phyloP scores from a whole-genome alignment of 2,888 invertebrate genomes.

The Iphiclides podalirius region DNA sequence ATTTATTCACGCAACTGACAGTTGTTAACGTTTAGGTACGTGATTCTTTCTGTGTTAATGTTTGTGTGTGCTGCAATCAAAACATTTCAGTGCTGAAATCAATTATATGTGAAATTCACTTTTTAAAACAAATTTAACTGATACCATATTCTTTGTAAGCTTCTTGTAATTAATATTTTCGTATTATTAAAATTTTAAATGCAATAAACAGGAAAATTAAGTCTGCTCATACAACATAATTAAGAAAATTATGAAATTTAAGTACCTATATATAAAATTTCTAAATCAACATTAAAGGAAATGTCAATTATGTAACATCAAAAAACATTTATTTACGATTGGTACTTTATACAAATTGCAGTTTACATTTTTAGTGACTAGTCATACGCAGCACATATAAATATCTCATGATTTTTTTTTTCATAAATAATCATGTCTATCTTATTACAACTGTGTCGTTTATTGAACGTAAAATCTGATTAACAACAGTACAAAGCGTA shows the following conservation, averaged over 20 bases:
- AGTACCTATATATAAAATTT: background rate
- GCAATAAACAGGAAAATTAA: too few relatives aligned
- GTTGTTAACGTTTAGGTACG: conserved; percentile 41
- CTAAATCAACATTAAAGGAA: too few relatives aligned
- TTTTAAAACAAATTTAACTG: background rate
- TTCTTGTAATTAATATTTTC: conserved; percentile 21
- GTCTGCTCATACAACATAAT: too few relatives aligned
- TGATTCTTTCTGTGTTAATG: conserved; percentile 50
- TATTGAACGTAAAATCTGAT: background rate
- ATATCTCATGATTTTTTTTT: background rate
- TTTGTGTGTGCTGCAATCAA: conserved; percentile 67
- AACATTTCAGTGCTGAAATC: conserved; percentile 55
- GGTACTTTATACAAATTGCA: conserved; percentile 45
- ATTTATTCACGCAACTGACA: conserved; percentile 52
- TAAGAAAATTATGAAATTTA: background rate
- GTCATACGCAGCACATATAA: conserved; percentile 58
- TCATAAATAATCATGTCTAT: background rate
- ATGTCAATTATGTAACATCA: background rate
- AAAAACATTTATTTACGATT: conserved; percentile 35
- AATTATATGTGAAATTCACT: background rate
- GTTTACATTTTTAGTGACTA: conserved; percentile 45
- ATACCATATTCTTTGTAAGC: background rate
- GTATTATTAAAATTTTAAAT: conserved; percentile 40
- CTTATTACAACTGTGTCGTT: background rate
- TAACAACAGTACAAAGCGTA: conserved; percentile 49